Conservation (phyloP, 1,140 invertebrate genomes). For the Pseudoatta argentina region DNA sequence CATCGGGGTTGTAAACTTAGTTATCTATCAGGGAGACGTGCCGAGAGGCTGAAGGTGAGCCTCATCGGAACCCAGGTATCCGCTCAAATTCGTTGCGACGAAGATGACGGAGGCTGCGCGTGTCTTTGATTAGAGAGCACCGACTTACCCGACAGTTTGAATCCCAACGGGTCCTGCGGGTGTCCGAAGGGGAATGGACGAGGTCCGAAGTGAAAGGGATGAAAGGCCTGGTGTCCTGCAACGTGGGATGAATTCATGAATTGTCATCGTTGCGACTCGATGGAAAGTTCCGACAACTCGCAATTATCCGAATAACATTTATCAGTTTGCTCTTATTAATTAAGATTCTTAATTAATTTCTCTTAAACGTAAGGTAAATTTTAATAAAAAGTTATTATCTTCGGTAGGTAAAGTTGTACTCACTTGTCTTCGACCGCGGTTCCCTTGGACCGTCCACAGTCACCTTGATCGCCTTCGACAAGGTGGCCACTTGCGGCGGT, state of each 20-base stretch:
- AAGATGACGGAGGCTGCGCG: constrained; percentile 39
- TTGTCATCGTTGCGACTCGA: background rate
- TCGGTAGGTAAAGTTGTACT: constrained; percentile 82
- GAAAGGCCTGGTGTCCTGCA: constrained; percentile 92
- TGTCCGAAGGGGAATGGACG: constrained; percentile 92
- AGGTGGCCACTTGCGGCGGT: constrained; percentile 97
- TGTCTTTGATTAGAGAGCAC: constrained; percentile 63
- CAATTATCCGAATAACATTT: background rate
- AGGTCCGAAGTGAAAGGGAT: constrained; percentile 95
- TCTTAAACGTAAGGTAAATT: background rate
- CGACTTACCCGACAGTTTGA: constrained; percentile 93
- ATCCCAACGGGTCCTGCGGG: constrained; percentile 92
- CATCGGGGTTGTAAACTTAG: constrained; percentile 80
- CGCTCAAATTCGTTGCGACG: constrained; percentile 47
- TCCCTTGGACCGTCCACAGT: constrained; percentile 99
- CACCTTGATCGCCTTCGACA: constrained; percentile 98
- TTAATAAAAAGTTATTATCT: constrained; percentile 55
- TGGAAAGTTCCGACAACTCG: background rate
- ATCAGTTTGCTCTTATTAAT: background rate
- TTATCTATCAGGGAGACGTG: constrained; percentile 79
- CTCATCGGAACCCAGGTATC: constrained; percentile 46
- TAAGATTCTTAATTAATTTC: background rate
- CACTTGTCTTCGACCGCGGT: constrained; percentile 96
- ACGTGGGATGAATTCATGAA: constrained; percentile 79
- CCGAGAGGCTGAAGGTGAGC: constrained; percentile 60